phyloP scores from a whole-genome alignment of 2,888 invertebrate species.

The Xylota sylvarum region DNA sequence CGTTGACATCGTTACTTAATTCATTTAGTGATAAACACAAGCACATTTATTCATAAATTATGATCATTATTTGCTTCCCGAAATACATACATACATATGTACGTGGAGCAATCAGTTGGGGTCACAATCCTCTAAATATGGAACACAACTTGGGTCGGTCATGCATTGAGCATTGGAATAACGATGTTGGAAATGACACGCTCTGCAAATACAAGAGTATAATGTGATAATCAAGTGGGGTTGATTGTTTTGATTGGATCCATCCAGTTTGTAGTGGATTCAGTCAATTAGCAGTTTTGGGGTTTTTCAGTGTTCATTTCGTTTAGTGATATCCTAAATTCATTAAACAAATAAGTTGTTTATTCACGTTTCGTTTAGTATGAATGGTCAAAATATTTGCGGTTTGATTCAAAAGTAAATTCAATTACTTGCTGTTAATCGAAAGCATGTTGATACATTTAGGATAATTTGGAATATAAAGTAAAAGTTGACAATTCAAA shows the following conservation, averaged over 20 bases:
- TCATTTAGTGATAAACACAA: constrained; percentile 18
- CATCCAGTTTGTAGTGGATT: constrained; percentile 16
- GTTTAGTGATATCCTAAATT: background rate
- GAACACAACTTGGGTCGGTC: background rate
- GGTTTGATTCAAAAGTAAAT: background rate
- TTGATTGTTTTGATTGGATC: constrained; percentile 3
- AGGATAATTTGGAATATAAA: background rate
- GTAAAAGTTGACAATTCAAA: background rate
- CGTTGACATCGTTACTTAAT: constrained; percentile 47
- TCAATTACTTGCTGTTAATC: background rate
- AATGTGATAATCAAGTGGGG: constrained; percentile 16
- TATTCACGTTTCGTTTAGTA: background rate
- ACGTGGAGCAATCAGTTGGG: background rate
- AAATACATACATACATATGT: too few species aligned
- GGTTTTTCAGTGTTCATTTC: constrained; percentile 10
- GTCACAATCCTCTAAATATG: constrained; percentile 9
- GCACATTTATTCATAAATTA: constrained; percentile 2
- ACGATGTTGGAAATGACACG: background rate
- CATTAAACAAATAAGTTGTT: constrained; percentile 2
- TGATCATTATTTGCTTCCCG: background rate
- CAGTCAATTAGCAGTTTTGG: constrained; percentile 11
- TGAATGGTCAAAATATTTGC: constrained; percentile 9
- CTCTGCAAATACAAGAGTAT: constrained; percentile 2
- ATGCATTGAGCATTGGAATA: background rate
- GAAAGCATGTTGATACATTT: background rate